Evolutionary conservation across 2,797 vertebrate genomes (phyloP).

Genomic region (Chaetodon trifasciatus): DNA sequence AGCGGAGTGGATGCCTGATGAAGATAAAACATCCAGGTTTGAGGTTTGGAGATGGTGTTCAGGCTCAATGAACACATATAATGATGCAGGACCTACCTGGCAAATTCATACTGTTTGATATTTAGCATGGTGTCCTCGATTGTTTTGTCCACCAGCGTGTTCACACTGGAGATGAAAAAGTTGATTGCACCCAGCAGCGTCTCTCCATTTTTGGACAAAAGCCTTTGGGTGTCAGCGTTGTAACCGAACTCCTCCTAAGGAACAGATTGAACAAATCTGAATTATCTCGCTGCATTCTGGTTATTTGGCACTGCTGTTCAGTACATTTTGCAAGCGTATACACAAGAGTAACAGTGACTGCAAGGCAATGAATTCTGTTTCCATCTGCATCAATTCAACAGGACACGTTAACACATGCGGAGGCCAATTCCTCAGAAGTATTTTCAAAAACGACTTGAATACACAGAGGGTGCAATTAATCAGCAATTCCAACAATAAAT

Average conservation of each 20-base stretch:
- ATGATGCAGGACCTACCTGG: slow-evolving; percentile 91
- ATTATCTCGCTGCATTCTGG: background rate
- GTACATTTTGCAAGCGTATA: background rate
- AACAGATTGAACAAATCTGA: slow-evolving; percentile 34
- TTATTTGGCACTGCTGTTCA: background rate
- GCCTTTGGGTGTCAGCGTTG: slow-evolving; percentile 98
- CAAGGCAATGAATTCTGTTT: background rate
- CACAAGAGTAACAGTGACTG: background rate
- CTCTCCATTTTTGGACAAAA: slow-evolving; percentile 98
- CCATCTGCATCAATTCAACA: background rate
- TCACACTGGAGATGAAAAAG: slow-evolving; percentile 96
- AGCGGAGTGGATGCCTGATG: background rate
- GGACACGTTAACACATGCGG: background rate
- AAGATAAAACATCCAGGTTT: background rate
- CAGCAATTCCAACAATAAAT: background rate
- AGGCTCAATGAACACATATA: background rate
- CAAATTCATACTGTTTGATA: slow-evolving; percentile 97
- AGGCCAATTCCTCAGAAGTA: background rate
- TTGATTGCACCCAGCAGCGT: slow-evolving; percentile 96
- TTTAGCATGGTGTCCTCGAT: slow-evolving; percentile 98
- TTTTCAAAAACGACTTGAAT: background rate
- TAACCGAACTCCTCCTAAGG: slow-evolving; percentile 98
- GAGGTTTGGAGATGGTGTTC: background rate
- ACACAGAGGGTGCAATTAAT: background rate
- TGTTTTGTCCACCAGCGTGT: slow-evolving; percentile 98